Conservation (phyloP, 2,797 vertebrate species). For the Phoxinus dragarum region DNA sequence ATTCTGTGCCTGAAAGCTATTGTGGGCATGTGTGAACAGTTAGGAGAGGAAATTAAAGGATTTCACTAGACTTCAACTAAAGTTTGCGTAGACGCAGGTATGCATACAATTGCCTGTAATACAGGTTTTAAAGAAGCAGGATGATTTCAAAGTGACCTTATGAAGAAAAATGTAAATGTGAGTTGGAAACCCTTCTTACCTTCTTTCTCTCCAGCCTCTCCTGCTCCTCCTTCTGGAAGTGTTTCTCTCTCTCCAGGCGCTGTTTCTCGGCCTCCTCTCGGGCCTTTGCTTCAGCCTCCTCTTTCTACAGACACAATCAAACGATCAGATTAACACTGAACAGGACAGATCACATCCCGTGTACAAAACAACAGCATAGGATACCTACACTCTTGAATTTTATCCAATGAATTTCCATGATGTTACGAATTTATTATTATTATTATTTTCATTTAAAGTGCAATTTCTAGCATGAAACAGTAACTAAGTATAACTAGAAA, state of each 20-base stretch:
- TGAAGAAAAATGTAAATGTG: background rate
- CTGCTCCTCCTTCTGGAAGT: constrained; percentile 97
- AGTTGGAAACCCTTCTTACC: constrained; percentile 70
- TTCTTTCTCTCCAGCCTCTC: constrained; percentile 94
- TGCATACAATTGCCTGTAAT: background rate
- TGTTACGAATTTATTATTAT: too few relatives aligned
- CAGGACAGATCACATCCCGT: background rate
- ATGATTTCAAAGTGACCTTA: background rate
- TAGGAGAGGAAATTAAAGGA: constrained; percentile 16
- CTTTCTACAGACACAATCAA: constrained; percentile 78
- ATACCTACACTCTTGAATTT: background rate
- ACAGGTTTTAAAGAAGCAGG: background rate
- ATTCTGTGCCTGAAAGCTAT: constrained; percentile 32
- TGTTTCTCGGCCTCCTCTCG: constrained; percentile 92
- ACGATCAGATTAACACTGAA: constrained; percentile 3
- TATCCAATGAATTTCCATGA: background rate
- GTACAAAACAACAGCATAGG: background rate
- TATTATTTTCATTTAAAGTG: too few relatives aligned
- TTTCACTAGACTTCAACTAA: background rate
- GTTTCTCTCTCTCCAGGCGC: constrained; percentile 93
- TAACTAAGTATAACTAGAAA: background rate
- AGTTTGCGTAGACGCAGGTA: background rate
- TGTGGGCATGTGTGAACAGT: constrained; percentile 24
- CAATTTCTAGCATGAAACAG: background rate
- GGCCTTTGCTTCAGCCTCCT: constrained; percentile 89